These are phyloP conservation scores for Panthera leo DNA, from an alignment of 2,113 vertebrate species.

Conservation along the genomic window DNA sequence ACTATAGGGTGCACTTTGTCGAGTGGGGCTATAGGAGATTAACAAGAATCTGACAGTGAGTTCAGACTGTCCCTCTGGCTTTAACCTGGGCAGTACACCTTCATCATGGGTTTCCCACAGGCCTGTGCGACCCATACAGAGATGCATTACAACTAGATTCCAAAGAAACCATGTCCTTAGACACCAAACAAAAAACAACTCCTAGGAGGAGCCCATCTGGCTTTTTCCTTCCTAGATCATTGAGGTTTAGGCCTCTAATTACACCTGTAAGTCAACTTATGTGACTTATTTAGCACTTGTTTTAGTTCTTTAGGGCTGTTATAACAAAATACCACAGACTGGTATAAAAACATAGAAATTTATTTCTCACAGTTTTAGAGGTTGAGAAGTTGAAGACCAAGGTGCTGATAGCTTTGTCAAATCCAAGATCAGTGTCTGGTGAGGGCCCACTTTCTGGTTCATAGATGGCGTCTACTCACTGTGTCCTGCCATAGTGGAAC, in stretches of 20 bases:
- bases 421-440: not conserved
- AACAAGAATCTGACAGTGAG: not conserved
- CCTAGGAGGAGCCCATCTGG: not conserved
- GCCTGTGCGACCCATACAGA: rapidly evolving
- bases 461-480: not conserved
- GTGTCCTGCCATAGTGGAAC: not conserved
- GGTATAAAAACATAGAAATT: not conserved
- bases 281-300: not conserved
- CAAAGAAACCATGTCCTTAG: not conserved
- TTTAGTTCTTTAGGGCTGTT: not conserved
- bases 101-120: too few relatives aligned
- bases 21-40: rapidly evolving
- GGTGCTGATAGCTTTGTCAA: not conserved
- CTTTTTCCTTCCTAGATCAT: not conserved
- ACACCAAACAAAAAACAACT: not conserved
- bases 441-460: not conserved
- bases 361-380: not conserved
- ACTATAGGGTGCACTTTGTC: rapidly evolving
- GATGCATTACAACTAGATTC: not conserved
- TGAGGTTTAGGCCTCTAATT: not conserved
- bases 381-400: not conserved
- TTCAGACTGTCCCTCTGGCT: not conserved
- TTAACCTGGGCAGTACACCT: not conserved
- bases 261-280: not conserved
- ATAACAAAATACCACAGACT: not conserved